Evolutionary conservation across 2,113 vertebrate species (phyloP).

Genomic region (Pholis gunnellus): DNA sequence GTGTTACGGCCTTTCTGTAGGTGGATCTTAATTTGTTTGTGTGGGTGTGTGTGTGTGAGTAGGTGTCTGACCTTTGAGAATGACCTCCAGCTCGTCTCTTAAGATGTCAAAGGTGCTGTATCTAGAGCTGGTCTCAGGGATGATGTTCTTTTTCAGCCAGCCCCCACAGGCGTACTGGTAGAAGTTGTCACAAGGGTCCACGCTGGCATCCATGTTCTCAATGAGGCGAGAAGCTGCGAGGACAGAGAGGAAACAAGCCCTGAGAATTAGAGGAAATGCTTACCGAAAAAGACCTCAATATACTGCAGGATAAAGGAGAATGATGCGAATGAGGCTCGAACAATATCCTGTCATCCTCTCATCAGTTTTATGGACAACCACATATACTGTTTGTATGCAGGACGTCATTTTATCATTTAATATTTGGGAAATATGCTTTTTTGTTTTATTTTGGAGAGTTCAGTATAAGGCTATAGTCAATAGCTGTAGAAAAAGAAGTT

Average conservation of each 20-base stretch:
- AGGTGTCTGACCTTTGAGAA: slow-evolving; percentile 90
- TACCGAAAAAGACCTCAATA: neutral
- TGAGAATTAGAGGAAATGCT: neutral
- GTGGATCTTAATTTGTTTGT: neutral
- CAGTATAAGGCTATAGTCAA: neutral
- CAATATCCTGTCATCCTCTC: neutral
- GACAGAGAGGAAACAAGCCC: slow-evolving; percentile 13
- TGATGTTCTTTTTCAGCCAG: slow-evolving; percentile 94
- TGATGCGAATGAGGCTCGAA: neutral
- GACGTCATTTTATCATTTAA: neutral
- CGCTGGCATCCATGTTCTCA: slow-evolving; percentile 90
- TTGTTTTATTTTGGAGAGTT: neutral
- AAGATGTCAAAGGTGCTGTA: slow-evolving; percentile 97
- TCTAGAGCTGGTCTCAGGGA: slow-evolving; percentile 94
- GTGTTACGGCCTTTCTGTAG: neutral
- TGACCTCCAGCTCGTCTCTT: slow-evolving; percentile 91
- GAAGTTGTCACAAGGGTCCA: slow-evolving; percentile 91
- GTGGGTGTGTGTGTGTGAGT: neutral
- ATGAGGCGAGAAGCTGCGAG: slow-evolving; percentile 91
- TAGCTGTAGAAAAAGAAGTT: neutral
- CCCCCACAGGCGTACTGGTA: slow-evolving; percentile 96
- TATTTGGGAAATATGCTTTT: neutral
- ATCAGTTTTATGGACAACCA: neutral
- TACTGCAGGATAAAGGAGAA: neutral
- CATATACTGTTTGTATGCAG: neutral